Base-by-base conservation (phyloP, 2,888 invertebrate genomes). In the Ryuthela nishihirai region DNA sequence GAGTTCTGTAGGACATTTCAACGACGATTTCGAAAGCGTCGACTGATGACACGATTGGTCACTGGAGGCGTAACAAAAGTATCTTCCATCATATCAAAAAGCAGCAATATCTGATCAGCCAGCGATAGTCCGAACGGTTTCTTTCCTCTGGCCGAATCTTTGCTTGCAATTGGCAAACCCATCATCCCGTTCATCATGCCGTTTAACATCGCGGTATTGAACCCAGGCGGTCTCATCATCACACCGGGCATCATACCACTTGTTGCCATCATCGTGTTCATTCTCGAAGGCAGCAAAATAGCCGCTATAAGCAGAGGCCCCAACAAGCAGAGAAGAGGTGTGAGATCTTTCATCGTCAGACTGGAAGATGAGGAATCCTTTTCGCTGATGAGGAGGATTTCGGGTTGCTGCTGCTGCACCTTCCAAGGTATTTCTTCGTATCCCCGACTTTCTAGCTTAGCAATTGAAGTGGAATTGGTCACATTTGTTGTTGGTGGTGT, bases 261-360 rank as follows among this genome's bases (percentile, higher is more conserved):
- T 1, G 12, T 15, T 0, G 7, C 25, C 58, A 58, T 58, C 49
- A 58, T 58, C 52, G 47, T 58, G 5, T 52, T 47, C 52, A 52
- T 52, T 15, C 47, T 58, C 3, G 58, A 41, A 4, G 56, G 56
- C 1, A 58, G 39, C 47, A 58, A 29, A 18, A 58, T 58, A 32
- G 52, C 52, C 3, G 58, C 58, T 10, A 58, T 21, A 10, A 58
- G 39, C 7, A 58, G 47, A 0, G 58, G 58, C 3, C 47, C 58
- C 20, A 58, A 34, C 4, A 58, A 47, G 9, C 58, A 58, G 23
- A 58, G 20, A 25, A 58, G 25, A 3, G 58, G 47, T 15, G 58
- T 46, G 18, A 58, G 43, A 18, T 58, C 58, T 21, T 58, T 58
- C 58, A 58, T 58, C 18, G 12, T 34, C 58, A 52, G 46, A 29